phyloP scores from a whole-genome alignment of 2,113 vertebrate genomes.

The Stegastes partitus region DNA sequence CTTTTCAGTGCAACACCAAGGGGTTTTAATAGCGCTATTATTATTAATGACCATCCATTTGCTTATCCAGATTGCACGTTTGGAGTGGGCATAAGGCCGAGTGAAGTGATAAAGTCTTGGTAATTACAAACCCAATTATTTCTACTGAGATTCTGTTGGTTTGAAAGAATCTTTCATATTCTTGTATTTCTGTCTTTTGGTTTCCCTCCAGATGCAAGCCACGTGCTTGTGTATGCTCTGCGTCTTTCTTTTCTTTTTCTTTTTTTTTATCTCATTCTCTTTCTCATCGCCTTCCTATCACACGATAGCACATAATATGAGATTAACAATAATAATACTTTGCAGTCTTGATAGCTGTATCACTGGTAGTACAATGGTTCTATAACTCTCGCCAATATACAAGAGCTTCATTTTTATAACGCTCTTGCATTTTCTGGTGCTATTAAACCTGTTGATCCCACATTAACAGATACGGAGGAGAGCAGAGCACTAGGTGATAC shows the following conservation, averaged over 20 bases:
- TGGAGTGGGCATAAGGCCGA: constrained; percentile 76
- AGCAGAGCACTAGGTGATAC: background rate
- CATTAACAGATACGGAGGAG: constrained; percentile 39
- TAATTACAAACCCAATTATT: constrained; percentile 92
- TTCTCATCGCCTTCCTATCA: constrained; percentile 33
- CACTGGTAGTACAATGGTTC: constrained; percentile 5
- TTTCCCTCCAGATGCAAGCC: constrained; percentile 17
- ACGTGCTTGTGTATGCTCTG: background rate
- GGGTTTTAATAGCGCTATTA: constrained; percentile 91
- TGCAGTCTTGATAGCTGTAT: constrained; percentile 9
- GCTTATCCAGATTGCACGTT: constrained; percentile 83
- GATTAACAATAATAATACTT: constrained; percentile 29
- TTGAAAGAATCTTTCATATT: constrained; percentile 68
- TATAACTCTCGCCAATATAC: constrained; percentile 5
- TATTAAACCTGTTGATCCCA: constrained; percentile 44
- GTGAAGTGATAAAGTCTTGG: constrained; percentile 85
- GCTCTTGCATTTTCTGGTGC: constrained; percentile 12
- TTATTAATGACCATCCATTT: constrained; percentile 90
- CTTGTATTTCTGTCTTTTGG: constrained; percentile 43
- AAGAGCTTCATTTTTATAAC: constrained; percentile 16
- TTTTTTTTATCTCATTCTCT: background rate
- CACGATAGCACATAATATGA: constrained; percentile 27
- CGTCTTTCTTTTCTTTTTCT: constrained; percentile 1
- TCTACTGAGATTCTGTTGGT: constrained; percentile 86
- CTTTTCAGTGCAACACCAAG: constrained; percentile 85